Evolutionary conservation across 2,113 vertebrate species (phyloP), one percentile per base, ranked within the genome.

Genomic region (Amblyornis subalaris): DNA sequence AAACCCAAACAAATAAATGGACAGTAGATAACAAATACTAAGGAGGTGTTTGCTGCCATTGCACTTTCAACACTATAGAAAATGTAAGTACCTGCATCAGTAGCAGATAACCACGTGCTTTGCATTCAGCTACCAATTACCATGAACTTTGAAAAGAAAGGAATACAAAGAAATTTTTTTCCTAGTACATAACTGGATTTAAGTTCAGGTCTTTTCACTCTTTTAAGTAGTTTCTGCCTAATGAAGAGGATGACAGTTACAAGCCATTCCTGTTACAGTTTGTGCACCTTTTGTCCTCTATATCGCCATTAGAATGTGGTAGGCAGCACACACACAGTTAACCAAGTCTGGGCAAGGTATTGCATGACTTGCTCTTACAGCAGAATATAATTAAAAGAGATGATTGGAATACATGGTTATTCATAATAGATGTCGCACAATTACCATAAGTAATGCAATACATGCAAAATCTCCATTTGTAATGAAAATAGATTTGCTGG

Each of bases 401-500:
- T 95, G 94, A 97, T 97, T 97, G 94, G 93, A 97, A 96, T 97
- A 95, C 88, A 94, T 97, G 95, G 95, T 96, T 98, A 97, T 98
- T 98, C 97, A 95, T 97, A 96, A 96, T 96, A 97, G 97, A 97
- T 97, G 96, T 97, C 95, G 95, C 74, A 88, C 94, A 97, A 97
- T 98, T 97, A 97, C 92, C 94, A 96, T 96, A 97, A 95, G 95
- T 96, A 97, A 97, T 97, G 94, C 94, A 97, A 95, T 96, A 95
- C 86, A 96, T 97, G 81, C 92, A 95, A 66, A 89, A 97, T 97
- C 96, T 95, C 78, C 89, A 97, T 96, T 96, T 97, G 90, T 95
- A 97, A 97, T 97, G 93, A 97, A 97, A 97, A 97, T 94, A 95
- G 94, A 97, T 97, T 97, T 98, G 95, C 91, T 97, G 93, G 89